Evolutionary conservation across 1,140 invertebrate genomes (phyloP).

Genomic region (Micrasema minimum): DNA sequence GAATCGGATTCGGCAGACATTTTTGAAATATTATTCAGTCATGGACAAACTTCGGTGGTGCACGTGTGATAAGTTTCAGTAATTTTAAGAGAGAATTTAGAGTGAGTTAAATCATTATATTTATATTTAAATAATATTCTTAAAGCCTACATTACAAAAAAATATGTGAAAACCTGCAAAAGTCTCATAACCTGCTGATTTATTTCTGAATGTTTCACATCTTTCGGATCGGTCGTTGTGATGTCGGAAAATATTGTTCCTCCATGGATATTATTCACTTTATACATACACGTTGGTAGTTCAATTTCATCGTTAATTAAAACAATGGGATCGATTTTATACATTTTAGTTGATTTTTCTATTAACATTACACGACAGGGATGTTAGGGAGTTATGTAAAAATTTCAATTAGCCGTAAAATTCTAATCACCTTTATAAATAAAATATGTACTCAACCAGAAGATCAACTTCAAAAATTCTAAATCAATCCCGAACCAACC

Average conservation of each 20-base stretch:
- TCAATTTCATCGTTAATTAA: constrained; percentile 61
- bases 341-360: constrained; percentile 23
- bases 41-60: constrained; percentile 53
- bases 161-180: constrained; percentile 73
- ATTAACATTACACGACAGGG: constrained; percentile 3
- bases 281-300: constrained; percentile 72
- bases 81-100: constrained; percentile 42
- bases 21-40: constrained; percentile 59
- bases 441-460: constrained; percentile 8
- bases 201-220: constrained; percentile 68
- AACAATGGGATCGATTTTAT: constrained; percentile 65
- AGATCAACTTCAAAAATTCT: constrained; percentile 19
- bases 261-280: constrained; percentile 70
- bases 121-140: background rate
- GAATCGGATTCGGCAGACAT: constrained; percentile 55
- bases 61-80: constrained; percentile 41
- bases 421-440: constrained; percentile 33
- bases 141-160: constrained; percentile 51
- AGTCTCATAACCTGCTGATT: constrained; percentile 76
- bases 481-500: constrained; percentile 11
- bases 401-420: constrained; percentile 21
- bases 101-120: constrained; percentile 30
- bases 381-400: constrained; percentile 2
- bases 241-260: constrained; percentile 55
- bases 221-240: constrained; percentile 58